A percentile compares a stretch with the other conserved stretches of the same genome.
Conservation (phyloP, 2,113 vertebrate genomes). For the Varanus komodoensis region DNA sequence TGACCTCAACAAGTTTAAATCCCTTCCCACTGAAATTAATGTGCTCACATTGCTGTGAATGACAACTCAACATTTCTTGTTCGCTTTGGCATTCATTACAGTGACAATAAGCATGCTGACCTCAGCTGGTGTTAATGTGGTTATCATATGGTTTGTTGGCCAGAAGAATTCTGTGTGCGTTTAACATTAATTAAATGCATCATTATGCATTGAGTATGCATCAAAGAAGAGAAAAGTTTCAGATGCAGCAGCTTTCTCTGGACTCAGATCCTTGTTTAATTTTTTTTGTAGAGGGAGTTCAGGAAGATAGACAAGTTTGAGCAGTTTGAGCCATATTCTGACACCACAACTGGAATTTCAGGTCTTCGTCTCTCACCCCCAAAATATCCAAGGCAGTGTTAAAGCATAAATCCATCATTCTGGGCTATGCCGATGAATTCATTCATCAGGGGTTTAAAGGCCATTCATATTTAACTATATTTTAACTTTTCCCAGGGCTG, state of each 20-base stretch:
- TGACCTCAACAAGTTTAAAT: neutral
- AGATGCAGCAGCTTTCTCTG: neutral
- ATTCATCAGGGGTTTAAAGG: neutral
- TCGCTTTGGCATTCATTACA: conserved; percentile 59
- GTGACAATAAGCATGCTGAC: conserved; percentile 62
- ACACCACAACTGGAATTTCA: conserved; percentile 42
- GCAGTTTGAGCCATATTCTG: conserved; percentile 31
- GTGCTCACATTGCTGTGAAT: conserved; percentile 46
- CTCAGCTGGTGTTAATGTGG: conserved; percentile 80
- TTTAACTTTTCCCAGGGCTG: neutral
- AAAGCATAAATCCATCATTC: neutral
- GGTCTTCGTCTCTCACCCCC: neutral
- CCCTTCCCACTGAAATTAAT: neutral
- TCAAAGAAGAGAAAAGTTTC: conserved; percentile 44
- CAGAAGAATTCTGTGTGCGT: conserved; percentile 62
- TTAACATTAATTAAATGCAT: conserved; percentile 73
- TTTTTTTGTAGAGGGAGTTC: conserved; percentile 33
- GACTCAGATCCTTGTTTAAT: conserved; percentile 30
- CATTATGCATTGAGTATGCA: conserved; percentile 63
- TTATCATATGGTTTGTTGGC: conserved; percentile 67
- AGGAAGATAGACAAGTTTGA: conserved; percentile 16
- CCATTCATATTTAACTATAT: neutral
- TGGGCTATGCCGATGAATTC: neutral
- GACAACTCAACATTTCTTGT: conserved; percentile 43
- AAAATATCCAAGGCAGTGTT: neutral